Base-by-base conservation (phyloP, 2,797 vertebrate species). In the Ceyx erithaca region DNA sequence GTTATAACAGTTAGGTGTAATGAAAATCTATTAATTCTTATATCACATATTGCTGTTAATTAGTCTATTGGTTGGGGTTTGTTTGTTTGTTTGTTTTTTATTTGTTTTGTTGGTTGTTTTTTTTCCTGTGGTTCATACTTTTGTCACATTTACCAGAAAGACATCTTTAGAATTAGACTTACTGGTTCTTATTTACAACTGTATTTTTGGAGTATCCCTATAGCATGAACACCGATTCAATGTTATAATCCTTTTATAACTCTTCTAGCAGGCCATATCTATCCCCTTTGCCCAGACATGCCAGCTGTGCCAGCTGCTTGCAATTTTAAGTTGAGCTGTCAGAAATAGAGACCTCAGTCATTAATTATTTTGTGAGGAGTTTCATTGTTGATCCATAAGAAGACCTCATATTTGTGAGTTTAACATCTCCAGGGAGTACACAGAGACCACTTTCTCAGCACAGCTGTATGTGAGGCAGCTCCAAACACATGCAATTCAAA, bases 301-400 rank as follows among this genome's bases (percentile, higher is more conserved):
- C 85, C 57, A 58, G 64, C 78, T 41, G 43, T 94, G 69, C 64
- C 70, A 92, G 28, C 78, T 93, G 92, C 57, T 31, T 85, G 28
- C 57, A 71, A 30, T 67, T 94, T 66, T 62, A 90, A 66, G 78
- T 73, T 43, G 54, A 87, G 80, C 70, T 92, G 78, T 92, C 87
- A 94, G 77, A 72, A 76, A 69, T 1, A 52, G 51, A 71, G 59
- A 76, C 46, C 11, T 62, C 2, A 16, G 23, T 9, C 81, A 81
- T 84, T n/a, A 87, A 90, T 95, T 95, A 95, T 79, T 86, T 70
- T 89, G 58, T 85, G 75, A 94, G 48, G 48, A 95, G 68, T 91
- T 68, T 73, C 64, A 63, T 9, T 89, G 75, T 80, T 45, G 90
- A 89, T 82, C 84, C 66, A 14, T 54, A 72, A 58, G 92, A 94